These are phyloP conservation scores for Pachyuromys duprasi DNA, from an alignment of 2,797 vertebrate species.

Conservation along the genomic window DNA sequence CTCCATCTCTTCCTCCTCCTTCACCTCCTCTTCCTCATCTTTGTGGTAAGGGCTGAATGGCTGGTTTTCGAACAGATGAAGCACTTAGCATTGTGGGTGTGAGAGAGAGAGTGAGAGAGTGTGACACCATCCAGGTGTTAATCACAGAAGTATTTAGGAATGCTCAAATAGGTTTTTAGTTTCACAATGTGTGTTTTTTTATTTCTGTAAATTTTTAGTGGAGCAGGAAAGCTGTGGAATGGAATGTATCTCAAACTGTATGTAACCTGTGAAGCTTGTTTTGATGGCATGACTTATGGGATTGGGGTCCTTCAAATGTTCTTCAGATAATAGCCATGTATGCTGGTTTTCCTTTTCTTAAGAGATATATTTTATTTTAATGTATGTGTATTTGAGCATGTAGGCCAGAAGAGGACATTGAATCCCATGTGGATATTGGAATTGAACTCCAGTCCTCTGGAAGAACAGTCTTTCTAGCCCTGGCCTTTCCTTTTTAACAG, in stretches of 20 bases:
- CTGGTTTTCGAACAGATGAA: background rate
- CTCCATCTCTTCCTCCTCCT: no score
- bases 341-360: constrained; percentile 27
- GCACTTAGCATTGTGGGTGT: background rate
- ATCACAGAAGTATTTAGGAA: background rate
- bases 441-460: no score
- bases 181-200: background rate
- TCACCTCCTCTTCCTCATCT: background rate
- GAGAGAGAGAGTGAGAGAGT: no score
- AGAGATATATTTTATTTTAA: background rate
- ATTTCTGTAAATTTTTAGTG: background rate
- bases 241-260: background rate
- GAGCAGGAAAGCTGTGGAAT: background rate
- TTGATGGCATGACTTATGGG: background rate
- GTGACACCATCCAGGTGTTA: background rate
- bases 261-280: background rate
- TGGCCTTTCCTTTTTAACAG: background rate
- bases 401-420: background rate
- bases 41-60: background rate
- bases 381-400: background rate
- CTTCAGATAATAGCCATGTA: background rate
- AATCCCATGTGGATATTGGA: background rate
- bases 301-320: constrained; percentile 29
- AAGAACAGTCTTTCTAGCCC: no score
- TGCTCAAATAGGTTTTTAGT: background rate